phyloP scores from a whole-genome alignment of 2,113 vertebrate genomes.

The Dicentrarchus labrax region DNA sequence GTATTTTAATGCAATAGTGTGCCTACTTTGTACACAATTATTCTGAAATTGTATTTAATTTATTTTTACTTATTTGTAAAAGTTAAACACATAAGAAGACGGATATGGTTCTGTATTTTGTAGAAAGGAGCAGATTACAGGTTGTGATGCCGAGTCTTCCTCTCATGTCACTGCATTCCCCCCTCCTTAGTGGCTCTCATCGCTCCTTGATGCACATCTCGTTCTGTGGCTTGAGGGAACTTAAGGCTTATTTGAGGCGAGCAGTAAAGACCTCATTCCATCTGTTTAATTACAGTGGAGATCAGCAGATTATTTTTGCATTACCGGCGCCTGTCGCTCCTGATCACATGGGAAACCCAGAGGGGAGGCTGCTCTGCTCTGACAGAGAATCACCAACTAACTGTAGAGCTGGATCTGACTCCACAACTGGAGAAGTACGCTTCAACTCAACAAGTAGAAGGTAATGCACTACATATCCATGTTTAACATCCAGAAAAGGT shows the following conservation, averaged over 20 bases:
- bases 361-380: slow-evolving; percentile 56
- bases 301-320: slow-evolving; percentile 85
- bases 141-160: slow-evolving; percentile 16
- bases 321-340: slow-evolving; percentile 79
- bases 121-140: slow-evolving; percentile 16
- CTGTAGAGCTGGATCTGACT: slow-evolving; percentile 34
- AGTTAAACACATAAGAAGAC: no score
- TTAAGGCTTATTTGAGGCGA: slow-evolving; percentile 72
- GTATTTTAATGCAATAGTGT: no score
- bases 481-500: neutral
- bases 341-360: slow-evolving; percentile 60
- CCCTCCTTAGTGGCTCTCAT: slow-evolving; percentile 40
- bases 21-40: no score
- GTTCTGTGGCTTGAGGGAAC: slow-evolving; percentile 57
- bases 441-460: slow-evolving; percentile 11
- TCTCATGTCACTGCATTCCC: slow-evolving; percentile 27
- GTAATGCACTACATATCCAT: neutral
- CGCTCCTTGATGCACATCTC: slow-evolving; percentile 62
- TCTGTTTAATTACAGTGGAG: slow-evolving; percentile 86
- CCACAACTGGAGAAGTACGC: slow-evolving; percentile 10
- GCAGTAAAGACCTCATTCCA: slow-evolving; percentile 82
- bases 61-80: no score
- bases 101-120: no score
- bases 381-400: slow-evolving; percentile 49
- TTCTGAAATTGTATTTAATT: no score